Percentiles rank a stretch among this genome's conserved stretches.
Evolutionary conservation across 2,888 invertebrate genomes (phyloP).

Genomic region (Dryadula phaetusa): DNA sequence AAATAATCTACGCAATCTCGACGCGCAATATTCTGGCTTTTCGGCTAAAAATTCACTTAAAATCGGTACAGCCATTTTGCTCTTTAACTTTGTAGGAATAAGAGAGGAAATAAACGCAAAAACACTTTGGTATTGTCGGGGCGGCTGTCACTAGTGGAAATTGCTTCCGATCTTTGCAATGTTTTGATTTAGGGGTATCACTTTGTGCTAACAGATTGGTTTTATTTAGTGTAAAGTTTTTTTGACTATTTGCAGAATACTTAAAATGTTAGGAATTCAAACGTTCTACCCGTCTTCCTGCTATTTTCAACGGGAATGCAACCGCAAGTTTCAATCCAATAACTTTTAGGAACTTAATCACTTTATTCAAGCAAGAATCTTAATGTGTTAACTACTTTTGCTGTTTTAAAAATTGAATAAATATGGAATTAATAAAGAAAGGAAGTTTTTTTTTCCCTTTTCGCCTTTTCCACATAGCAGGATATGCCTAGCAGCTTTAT

Average conservation of each 20-base stretch:
- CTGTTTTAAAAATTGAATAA: too few species aligned
- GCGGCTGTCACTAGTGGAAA: constrained; percentile 60
- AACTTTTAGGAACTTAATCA: too few species aligned
- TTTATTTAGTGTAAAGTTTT: background rate
- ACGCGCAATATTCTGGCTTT: constrained; percentile 56
- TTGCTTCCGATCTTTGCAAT: constrained; percentile 66
- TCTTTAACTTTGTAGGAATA: constrained; percentile 42
- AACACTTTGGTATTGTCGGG: constrained; percentile 37
- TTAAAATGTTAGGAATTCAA: background rate
- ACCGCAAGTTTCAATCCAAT: too few species aligned
- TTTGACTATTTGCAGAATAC: background rate
- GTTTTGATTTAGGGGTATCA: constrained; percentile 49
- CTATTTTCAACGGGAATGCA: too few species aligned
- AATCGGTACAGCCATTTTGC: constrained; percentile 41
- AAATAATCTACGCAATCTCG: constrained; percentile 58
- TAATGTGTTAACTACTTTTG: too few species aligned
- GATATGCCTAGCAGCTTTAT: too few species aligned
- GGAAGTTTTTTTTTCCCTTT: too few species aligned
- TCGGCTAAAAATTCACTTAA: constrained; percentile 40
- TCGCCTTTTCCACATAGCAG: too few species aligned
- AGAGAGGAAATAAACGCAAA: constrained; percentile 19
- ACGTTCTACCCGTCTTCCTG: background rate
- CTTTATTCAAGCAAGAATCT: too few species aligned
- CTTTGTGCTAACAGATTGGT: constrained; percentile 6
- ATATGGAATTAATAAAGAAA: too few species aligned